phyloP scores from a whole-genome alignment of 2,797 vertebrate species.

The Sitta carolinensis region DNA sequence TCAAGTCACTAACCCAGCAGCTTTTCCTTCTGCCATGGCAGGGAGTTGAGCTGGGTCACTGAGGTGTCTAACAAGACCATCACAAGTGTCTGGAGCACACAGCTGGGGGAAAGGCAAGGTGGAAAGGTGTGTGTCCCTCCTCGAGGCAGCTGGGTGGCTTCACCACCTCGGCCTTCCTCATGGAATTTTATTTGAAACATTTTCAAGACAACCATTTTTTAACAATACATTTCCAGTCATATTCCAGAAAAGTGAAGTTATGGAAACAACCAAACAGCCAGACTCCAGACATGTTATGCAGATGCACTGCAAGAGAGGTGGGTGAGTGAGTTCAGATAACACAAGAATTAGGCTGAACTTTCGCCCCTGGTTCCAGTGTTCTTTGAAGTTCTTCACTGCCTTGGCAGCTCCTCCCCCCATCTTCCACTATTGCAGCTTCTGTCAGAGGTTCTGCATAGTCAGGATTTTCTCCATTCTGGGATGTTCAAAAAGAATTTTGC shows the following conservation, averaged over 20 bases:
- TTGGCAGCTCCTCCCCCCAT: slow-evolving; percentile 36
- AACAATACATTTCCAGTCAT: not conserved
- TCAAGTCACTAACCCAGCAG: not conserved
- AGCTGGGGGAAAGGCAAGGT: not conserved
- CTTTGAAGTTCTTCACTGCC: slow-evolving; percentile 54
- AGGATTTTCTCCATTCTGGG: slow-evolving; percentile 33
- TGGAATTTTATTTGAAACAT: not conserved
- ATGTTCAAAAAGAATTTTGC: slow-evolving; percentile 48
- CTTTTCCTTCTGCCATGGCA: not conserved
- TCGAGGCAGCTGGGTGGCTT: not conserved
- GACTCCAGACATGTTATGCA: not conserved
- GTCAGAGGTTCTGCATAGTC: slow-evolving; percentile 34
- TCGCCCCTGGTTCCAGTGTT: not conserved
- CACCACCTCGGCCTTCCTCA: not conserved
- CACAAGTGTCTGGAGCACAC: not conserved
- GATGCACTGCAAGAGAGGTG: not conserved
- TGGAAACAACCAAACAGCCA: not conserved
- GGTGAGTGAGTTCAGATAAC: not conserved
- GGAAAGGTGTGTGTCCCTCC: not conserved
- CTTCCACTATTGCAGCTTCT: not conserved
- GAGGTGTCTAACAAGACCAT: not conserved
- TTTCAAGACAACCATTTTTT: not conserved
- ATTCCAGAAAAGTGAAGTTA: not conserved
- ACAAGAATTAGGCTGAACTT: slow-evolving; percentile 55
- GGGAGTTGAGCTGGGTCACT: not conserved